Base-by-base conservation (phyloP, 2,888 invertebrate species). In the Chelonus formosanus region DNA sequence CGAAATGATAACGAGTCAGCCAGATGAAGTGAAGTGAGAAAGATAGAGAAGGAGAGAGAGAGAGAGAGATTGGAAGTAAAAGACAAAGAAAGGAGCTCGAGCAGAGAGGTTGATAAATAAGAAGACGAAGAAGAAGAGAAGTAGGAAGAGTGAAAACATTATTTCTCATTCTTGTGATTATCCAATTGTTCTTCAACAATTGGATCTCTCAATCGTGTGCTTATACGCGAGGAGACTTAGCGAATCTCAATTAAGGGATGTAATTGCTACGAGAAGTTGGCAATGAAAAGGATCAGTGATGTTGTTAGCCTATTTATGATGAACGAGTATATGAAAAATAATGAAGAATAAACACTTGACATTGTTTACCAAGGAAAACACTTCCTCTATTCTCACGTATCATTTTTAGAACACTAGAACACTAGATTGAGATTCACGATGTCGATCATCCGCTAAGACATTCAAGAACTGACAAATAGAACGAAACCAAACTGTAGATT, bases 101-200 rank as follows among this genome's bases (percentile, higher is more conserved):
- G 2, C 20, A 20, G 20, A 20, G 20, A 20, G 20, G 20, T 20
- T n/a, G n/a, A 20, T 20, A 5, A 20, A n/a, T 48, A 48, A n/a
- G n/a, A 48, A 20, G 48, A 48, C 20, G n/a, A 48, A 48, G 6
- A 48, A n/a, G n/a, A 48, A n/a, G 20, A 10, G 48, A 40, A 48
- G 5, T 8, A 48, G 20, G 20, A n/a, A n/a, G n/a, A 48, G 20
- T n/a, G 20, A 48, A 48, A 48, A 5, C n/a, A 20, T 48, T 48
- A 48, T 48, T 48, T 48, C 48, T 48, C 48, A 20, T 48, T 48
- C 48, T 48, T 10, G 48, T 48, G 48, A 48, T 10, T 48, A 48
- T 48, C 20, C 48, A 52, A 52, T 52, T 52, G 52, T 52, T 52
- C 52, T 52, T 52, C 32, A 32, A 52, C 52, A 52, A 52, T 32